Base-by-base conservation (phyloP, 2,113 vertebrate genomes). In the Cyprinodon tularosa region DNA sequence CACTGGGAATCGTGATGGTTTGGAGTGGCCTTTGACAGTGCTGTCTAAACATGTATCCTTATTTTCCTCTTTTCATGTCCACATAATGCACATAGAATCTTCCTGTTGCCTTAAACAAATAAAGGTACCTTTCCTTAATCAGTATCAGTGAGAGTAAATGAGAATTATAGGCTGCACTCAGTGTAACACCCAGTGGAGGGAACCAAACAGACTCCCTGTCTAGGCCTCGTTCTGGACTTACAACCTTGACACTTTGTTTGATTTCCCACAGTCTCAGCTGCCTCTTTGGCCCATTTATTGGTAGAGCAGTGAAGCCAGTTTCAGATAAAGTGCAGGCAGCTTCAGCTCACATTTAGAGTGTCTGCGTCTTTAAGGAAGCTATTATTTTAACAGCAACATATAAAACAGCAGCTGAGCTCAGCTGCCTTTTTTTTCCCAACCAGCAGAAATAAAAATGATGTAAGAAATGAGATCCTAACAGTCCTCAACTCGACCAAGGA, bases 151-250 rank as follows among this genome's bases (percentile, higher is more conserved):
- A 45, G 12, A 64, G 4, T 64, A 53, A 77, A 44, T 47, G 12
- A 60, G 48, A 1, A 9, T 40, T 53, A 9, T 36, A 10, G 57
- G 65, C 3, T 0, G 0, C 15, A 3, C 61, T 45, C 67, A 6
- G 6, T 0, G 1, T 53, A 7, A 29, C 66, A 20, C 66, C 61
- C 29, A 72, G 48, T 5, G 1, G 48, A 50, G 48, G 48, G 48
- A 80, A 84, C 71, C 37, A 78, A 78, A 62, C 7, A 57, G 64
- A 45, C 12, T 76, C 78, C 80, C 77, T 76, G 86, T 74, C 82
- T 68, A 67, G 60, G 15, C 17, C 45, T 1, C 50, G 44, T 20
- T 69, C 67, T 76, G 79, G 62, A 64, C 0, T 60, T 59, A 0
- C 50, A 60, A 61, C 42, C 66, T 59, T 62, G 75, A 40, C 67